Evolutionary conservation across 2,888 invertebrate species (phyloP), one percentile per base, ranked within the genome.

Genomic region (Gryllus longicercus): DNA sequence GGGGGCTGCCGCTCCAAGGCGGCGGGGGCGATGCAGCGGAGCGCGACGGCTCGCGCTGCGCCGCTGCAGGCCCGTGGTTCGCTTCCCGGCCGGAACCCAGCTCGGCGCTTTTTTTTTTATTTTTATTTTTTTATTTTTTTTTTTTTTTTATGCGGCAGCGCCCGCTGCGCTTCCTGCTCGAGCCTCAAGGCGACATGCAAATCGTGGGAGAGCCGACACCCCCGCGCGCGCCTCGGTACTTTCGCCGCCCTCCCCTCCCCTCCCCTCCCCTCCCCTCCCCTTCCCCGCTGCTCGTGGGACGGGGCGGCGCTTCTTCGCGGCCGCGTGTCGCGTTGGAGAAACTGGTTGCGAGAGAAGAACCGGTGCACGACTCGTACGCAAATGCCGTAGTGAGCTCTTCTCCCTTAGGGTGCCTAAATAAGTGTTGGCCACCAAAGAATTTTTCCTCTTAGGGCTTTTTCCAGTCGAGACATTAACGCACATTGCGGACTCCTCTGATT

Each of bases 61-160:
- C 63, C 63, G 63, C 63, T 16, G 63, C 63, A n/a, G n/a, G 63
- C 63, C 63, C 63, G 63, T 63, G 63, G 63, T 63, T 63, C 63
- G n/a, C 63, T 63, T 63, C 63, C 63, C 63, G 63, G 16, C 14
- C 63, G 63, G 63, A 63, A 63, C 63, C 5, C 63, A 14, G 38
- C 38, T 5, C 38, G 12, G n/a, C 16, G 63, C 1, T 14, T 11
- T 14, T 63, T 63, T 63, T 63, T 63, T 5, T 63, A 1, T 21
- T 63, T 63, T 5, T 63, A 1, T 21, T n/a, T n/a, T n/a, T n/a
- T n/a, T n/a, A n/a, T 14, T 11, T 14, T 63, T 63, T 63, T 14
- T 11, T 14, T 63, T 63, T 63, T 63, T 63, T 5, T 63, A 1
- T 21, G 21, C 21, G 21, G 38, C 38, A 38, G 38, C 38, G 5